phyloP scores from a whole-genome alignment of 2,888 invertebrate genomes.

The Latheticus oryzae region DNA sequence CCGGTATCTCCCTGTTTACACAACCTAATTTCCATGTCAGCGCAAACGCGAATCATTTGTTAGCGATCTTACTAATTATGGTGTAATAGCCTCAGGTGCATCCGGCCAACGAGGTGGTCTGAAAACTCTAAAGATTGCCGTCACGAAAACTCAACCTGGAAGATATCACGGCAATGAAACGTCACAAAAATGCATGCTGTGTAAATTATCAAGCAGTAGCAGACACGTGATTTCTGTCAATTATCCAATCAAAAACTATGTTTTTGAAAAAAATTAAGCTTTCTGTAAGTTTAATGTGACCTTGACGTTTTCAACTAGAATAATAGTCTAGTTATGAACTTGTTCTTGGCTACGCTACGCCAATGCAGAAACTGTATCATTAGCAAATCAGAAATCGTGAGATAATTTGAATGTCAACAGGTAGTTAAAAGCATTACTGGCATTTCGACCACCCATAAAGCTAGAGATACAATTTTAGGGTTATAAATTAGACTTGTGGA shows the following conservation, averaged over 20 bases:
- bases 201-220: no score
- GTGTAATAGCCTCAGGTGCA: conserved; percentile 53
- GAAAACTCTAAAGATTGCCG: conserved; percentile 39
- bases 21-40: conserved; percentile 54
- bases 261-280: conserved; percentile 3
- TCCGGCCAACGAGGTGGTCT: conserved; percentile 54
- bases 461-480: conserved; percentile 12
- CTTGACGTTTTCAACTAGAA: conserved; percentile 12
- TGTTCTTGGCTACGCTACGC: conserved; percentile 20
- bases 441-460: conserved; percentile 47
- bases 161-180: conserved; percentile 38
- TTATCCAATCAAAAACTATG: background rate
- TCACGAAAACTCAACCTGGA: conserved; percentile 27
- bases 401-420: conserved; percentile 55
- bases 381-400: conserved; percentile 51
- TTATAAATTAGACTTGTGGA: no score
- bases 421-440: conserved; percentile 48
- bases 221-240: conserved; percentile 17
- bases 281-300: conserved; percentile 5
- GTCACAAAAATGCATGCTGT: conserved; percentile 13
- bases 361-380: conserved; percentile 44
- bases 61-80: conserved; percentile 52
- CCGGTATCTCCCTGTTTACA: conserved; percentile 48
- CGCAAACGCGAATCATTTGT: conserved; percentile 52
- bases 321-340: conserved; percentile 19